Conservation (phyloP, 2,888 invertebrate genomes). For the Sylvicola fuscatus region DNA sequence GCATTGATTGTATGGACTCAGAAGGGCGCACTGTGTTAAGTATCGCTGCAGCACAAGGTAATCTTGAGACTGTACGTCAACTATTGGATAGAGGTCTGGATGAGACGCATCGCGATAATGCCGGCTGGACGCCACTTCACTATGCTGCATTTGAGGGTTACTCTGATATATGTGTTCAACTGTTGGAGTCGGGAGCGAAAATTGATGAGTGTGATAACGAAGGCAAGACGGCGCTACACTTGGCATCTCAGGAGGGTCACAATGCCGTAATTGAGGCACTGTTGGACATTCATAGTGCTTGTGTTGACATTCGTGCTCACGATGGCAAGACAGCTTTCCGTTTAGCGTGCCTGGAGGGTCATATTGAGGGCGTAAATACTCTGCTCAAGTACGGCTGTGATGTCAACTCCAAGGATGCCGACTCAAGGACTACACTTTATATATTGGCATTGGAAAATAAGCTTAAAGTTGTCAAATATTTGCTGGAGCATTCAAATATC, state of each 20-base stretch:
- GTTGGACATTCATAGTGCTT: constrained; percentile 53
- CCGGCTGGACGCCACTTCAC: constrained; percentile 93
- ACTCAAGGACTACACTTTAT: constrained; percentile 79
- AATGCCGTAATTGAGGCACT: constrained; percentile 33
- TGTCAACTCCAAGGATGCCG: constrained; percentile 76
- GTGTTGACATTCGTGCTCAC: constrained; percentile 68
- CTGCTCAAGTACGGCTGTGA: constrained; percentile 58
- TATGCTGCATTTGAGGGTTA: constrained; percentile 83
- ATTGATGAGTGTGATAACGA: constrained; percentile 82
- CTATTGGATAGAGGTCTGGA: constrained; percentile 72
- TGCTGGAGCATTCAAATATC: constrained; percentile 54
- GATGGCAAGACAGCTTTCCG: constrained; percentile 78
- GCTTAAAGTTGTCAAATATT: constrained; percentile 59
- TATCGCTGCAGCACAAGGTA: constrained; percentile 69
- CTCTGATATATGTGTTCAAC: constrained; percentile 23
- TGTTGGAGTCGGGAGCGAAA: constrained; percentile 67
- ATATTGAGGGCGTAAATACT: constrained; percentile 42
- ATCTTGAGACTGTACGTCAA: constrained; percentile 74
- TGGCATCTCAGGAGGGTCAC: constrained; percentile 82
- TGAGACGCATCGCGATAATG: constrained; percentile 78
- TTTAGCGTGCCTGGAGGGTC: constrained; percentile 32
- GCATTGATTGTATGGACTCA: constrained; percentile 83
- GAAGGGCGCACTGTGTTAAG: constrained; percentile 82
- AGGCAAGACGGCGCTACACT: constrained; percentile 67
- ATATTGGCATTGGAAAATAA: constrained; percentile 77